phyloP scores from a whole-genome alignment of 2,888 invertebrate genomes.

The Scaptomyza tumidula region DNA sequence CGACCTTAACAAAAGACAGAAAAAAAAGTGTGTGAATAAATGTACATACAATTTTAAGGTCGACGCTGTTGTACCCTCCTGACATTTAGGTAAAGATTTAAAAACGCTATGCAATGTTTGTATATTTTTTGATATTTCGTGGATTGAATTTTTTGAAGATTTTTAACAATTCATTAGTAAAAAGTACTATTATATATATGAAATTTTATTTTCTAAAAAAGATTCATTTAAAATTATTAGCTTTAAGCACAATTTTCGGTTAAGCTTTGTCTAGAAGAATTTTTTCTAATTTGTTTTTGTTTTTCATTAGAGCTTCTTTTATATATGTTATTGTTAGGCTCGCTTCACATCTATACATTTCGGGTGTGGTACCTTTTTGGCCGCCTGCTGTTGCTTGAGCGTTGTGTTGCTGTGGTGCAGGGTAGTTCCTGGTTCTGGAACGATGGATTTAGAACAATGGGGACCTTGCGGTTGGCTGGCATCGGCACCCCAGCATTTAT shows the following conservation, averaged over 20 bases:
- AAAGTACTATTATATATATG: too few species aligned
- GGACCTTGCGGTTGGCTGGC: conserved; percentile 28
- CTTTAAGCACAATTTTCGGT: too few species aligned
- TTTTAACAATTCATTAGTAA: too few species aligned
- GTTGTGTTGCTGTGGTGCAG: conserved; percentile 18
- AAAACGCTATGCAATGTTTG: too few species aligned
- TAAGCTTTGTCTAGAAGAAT: too few species aligned
- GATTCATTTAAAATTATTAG: too few species aligned
- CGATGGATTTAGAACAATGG: conserved; percentile 46
- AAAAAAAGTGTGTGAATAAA: conserved; percentile 37
- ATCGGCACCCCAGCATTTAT: conserved; percentile 49
- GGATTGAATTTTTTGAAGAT: too few species aligned
- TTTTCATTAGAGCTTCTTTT: neutral
- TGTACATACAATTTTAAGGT: neutral
- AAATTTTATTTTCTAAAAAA: too few species aligned
- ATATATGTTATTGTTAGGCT: conserved; percentile 7
- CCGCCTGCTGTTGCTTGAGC: conserved; percentile 37
- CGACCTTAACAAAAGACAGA: conserved; percentile 27
- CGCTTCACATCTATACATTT: neutral
- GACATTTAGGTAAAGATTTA: too few species aligned
- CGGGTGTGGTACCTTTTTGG: conserved; percentile 26
- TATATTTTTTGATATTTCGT: too few species aligned
- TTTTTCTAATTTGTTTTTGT: too few species aligned
- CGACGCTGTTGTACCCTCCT: conserved; percentile 22
- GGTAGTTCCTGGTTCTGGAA: conserved; percentile 40